Conservation (phyloP, 1,140 invertebrate species). For the Riptortus pedestris region DNA sequence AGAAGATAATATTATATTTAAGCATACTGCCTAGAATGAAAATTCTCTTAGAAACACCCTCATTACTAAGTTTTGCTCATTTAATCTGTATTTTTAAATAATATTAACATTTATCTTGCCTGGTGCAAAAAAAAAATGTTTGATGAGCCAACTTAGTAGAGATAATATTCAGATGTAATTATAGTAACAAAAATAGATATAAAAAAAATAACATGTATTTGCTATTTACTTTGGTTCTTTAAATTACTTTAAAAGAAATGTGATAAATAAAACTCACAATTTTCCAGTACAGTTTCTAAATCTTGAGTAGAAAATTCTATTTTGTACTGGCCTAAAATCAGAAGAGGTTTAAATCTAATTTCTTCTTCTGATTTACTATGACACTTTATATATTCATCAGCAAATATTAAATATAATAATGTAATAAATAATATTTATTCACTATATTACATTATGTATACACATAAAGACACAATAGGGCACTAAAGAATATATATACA, state of each 20-base stretch:
- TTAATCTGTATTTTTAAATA: not conserved
- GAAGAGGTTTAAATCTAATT: not conserved
- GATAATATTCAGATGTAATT: not conserved
- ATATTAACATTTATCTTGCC: not conserved
- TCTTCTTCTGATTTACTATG: constrained; percentile 6
- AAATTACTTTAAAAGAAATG: not conserved
- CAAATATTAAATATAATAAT: constrained; percentile 2
- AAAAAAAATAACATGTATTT: constrained; percentile 10
- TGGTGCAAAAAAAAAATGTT: not conserved
- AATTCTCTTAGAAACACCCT: not conserved
- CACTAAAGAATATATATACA: constrained; percentile 13
- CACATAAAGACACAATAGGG: constrained; percentile 17
- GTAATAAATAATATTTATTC: constrained; percentile 16
- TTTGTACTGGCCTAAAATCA: constrained; percentile 10
- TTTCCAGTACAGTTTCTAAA: not conserved
- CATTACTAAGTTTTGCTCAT: not conserved
- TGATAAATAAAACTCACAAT: not conserved
- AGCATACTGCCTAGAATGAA: constrained; percentile 6
- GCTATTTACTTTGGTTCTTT: constrained; percentile 10
- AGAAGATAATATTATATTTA: constrained; percentile 13
- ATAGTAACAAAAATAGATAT: not conserved
- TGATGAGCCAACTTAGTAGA: not conserved
- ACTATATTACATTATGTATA: constrained; percentile 17
- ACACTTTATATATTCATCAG: constrained; percentile 3
- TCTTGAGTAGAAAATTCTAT: constrained; percentile 8